A percentile compares a stretch with the other conserved stretches of the same genome.
phyloP scores from a whole-genome alignment of 2,888 invertebrate species.

The Cheilosia grossa region DNA sequence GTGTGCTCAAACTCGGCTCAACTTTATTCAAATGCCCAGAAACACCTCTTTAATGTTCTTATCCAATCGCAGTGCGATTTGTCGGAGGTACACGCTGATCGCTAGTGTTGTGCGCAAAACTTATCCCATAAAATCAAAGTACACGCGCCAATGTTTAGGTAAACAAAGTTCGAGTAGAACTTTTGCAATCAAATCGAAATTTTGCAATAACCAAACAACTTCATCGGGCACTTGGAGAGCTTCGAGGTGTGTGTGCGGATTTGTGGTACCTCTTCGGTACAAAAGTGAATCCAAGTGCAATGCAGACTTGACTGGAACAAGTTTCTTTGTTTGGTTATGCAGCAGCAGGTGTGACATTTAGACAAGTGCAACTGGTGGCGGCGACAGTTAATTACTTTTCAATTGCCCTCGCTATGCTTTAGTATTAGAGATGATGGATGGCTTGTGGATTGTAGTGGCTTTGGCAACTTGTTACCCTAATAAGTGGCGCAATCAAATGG shows the following conservation, averaged over 20 bases:
- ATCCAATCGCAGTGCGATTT: background rate
- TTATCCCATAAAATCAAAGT: constrained; percentile 29
- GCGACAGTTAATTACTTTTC: constrained; percentile 71
- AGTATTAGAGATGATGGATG: constrained; percentile 5
- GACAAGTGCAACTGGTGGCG: constrained; percentile 69
- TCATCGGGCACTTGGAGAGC: constrained; percentile 41
- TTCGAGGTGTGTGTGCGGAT: background rate
- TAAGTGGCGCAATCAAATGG: constrained; percentile 56
- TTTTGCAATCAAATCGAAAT: constrained; percentile 74
- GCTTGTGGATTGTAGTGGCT: constrained; percentile 12
- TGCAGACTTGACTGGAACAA: constrained; percentile 50
- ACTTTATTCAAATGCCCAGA: background rate
- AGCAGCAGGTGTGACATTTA: constrained; percentile 65
- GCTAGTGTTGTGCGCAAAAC: constrained; percentile 8
- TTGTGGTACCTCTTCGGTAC: constrained; percentile 11
- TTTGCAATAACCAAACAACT: constrained; percentile 69
- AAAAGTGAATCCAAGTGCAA: constrained; percentile 26
- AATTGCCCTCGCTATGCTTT: constrained; percentile 46
- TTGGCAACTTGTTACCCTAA: constrained; percentile 26
- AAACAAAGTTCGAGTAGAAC: constrained; percentile 67
- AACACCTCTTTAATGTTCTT: background rate
- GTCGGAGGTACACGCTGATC: background rate
- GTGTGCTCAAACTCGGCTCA: no score
- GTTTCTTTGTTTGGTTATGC: constrained; percentile 50
- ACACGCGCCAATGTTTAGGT: constrained; percentile 56